A percentile compares a stretch with the other conserved stretches of the same genome.
These are phyloP conservation scores for Sebastes cheni DNA, from an alignment of 2,797 vertebrate genomes.

Conservation along the genomic window DNA sequence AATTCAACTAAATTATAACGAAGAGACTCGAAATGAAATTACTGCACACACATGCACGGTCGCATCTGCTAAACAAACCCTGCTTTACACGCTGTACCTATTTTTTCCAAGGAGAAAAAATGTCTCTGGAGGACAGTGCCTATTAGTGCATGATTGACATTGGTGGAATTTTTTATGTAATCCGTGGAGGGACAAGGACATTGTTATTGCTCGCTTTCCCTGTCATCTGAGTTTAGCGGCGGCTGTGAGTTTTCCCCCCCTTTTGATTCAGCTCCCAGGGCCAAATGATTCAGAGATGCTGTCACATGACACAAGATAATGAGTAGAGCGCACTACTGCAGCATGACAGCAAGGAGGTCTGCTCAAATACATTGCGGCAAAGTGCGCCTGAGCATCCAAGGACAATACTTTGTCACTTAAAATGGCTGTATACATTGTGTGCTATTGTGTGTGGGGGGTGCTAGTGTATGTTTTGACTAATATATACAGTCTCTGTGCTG, in stretches of 20 bases:
- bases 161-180: slow-evolving; percentile 74
- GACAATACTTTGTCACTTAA: slow-evolving; percentile 61
- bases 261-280: slow-evolving; percentile 67
- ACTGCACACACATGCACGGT: not conserved
- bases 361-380: slow-evolving; percentile 65
- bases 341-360: slow-evolving; percentile 66
- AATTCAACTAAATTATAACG: slow-evolving; percentile 35
- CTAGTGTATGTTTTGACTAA: slow-evolving; percentile 1
- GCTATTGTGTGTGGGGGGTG: not conserved
- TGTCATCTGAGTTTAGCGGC: slow-evolving; percentile 70
- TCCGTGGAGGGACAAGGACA: slow-evolving; percentile 64
- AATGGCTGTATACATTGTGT: slow-evolving; percentile 19
- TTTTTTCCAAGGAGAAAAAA: slow-evolving; percentile 33
- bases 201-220: slow-evolving; percentile 59
- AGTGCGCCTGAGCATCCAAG: slow-evolving; percentile 62
- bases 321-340: slow-evolving; percentile 66
- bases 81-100: slow-evolving; percentile 27
- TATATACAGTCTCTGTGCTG: not conserved
- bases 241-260: slow-evolving; percentile 49
- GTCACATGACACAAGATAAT: slow-evolving; percentile 77
- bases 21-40: slow-evolving; percentile 21
- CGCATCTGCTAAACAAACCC: slow-evolving; percentile 18
- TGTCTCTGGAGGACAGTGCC: slow-evolving; percentile 57
- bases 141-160: slow-evolving; percentile 72
- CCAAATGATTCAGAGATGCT: slow-evolving; percentile 77